A percentile compares a stretch with the other conserved stretches of the same genome.
Conservation (phyloP, 2,888 invertebrate species). For the Xylota sylvarum region DNA sequence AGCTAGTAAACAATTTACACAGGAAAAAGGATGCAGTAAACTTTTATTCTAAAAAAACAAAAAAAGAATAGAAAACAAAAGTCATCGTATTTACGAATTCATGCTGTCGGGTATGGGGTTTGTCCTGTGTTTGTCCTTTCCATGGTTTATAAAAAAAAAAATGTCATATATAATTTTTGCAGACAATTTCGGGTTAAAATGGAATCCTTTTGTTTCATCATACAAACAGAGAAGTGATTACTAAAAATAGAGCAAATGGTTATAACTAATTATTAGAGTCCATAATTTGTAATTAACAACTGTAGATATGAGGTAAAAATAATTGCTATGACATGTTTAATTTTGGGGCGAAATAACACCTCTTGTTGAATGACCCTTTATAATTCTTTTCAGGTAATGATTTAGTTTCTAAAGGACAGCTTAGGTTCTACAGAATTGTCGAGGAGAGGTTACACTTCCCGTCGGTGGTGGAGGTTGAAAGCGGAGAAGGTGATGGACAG, state of each 20-base stretch:
- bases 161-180: neutral
- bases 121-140: neutral
- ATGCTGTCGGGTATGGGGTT: neutral
- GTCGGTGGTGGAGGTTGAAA: too few species aligned
- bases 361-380: too few species aligned
- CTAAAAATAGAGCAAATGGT: neutral
- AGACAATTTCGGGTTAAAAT: neutral
- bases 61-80: neutral
- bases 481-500: too few species aligned
- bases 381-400: too few species aligned
- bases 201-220: neutral
- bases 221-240: neutral
- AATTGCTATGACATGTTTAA: too few species aligned
- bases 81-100: neutral
- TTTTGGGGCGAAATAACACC: too few species aligned
- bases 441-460: too few species aligned
- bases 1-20: constrained; percentile 59
- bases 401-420: too few species aligned
- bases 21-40: constrained; percentile 47
- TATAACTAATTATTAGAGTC: too few species aligned
- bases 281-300: too few species aligned
- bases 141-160: neutral
- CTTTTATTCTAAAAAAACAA: constrained; percentile 28
- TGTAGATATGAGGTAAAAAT: too few species aligned
- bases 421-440: too few species aligned